A percentile compares a stretch with the other conserved stretches of the same genome.
phyloP scores from a whole-genome alignment of 1,140 invertebrate genomes.

The Rhizoglyphus robini region DNA sequence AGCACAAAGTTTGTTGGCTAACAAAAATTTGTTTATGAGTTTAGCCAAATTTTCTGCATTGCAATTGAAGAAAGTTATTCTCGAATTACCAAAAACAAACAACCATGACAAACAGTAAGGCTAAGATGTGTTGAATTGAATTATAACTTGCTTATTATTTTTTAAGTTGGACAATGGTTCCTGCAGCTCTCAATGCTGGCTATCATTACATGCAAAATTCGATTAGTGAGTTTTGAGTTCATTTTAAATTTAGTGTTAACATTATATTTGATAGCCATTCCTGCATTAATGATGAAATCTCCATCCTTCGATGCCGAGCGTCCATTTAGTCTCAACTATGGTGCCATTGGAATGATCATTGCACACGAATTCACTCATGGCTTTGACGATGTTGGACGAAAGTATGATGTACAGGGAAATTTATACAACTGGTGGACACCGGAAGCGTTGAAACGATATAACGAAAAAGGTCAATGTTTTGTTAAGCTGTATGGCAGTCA shows the following conservation, averaged over 20 bases:
- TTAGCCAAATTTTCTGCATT: neutral
- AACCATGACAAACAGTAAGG: slow-evolving; percentile 20
- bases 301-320: slow-evolving; percentile 33
- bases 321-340: slow-evolving; percentile 34
- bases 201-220: slow-evolving; percentile 46
- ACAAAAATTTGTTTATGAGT: neutral
- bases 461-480: slow-evolving; percentile 20
- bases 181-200: slow-evolving; percentile 40
- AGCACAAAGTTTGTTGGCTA: neutral
- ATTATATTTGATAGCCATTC: slow-evolving; percentile 26
- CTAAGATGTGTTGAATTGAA: too few relatives aligned
- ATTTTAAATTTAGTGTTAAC: neutral
- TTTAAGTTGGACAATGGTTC: slow-evolving; percentile 17
- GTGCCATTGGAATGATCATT: slow-evolving; percentile 33
- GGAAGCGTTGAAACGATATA: slow-evolving; percentile 17
- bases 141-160: too few relatives aligned
- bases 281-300: slow-evolving; percentile 33
- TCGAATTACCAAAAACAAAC: neutral
- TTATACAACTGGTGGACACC: slow-evolving; percentile 24
- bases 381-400: slow-evolving; percentile 20
- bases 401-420: slow-evolving; percentile 23
- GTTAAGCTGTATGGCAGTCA: slow-evolving; percentile 20
- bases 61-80: neutral
- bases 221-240: slow-evolving; percentile 22
- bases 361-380: slow-evolving; percentile 35